phyloP scores from a whole-genome alignment of 2,888 invertebrate genomes.

The Pollenia labialis region DNA sequence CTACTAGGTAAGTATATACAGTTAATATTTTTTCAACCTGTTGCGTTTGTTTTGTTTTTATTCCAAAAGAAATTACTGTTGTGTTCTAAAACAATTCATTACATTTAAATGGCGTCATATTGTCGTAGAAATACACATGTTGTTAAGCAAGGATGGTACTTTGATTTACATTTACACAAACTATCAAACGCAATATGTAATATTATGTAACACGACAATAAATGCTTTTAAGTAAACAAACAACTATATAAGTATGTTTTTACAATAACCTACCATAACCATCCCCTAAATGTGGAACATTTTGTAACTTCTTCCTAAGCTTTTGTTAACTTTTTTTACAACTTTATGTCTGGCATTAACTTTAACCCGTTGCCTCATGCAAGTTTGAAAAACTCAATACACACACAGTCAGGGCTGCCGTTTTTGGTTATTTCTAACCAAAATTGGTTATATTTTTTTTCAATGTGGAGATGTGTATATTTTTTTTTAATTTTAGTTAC shows the following conservation, averaged over 20 bases:
- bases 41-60: slow-evolving; percentile 8
- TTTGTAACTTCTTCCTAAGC: not conserved
- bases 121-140: not conserved
- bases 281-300: not conserved
- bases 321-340: not conserved
- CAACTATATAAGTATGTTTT: not conserved
- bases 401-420: no score
- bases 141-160: no score
- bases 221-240: not conserved
- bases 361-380: no score
- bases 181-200: no score
- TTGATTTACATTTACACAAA: no score
- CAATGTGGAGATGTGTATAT: no score
- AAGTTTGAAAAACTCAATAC: no score
- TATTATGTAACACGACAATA: no score
- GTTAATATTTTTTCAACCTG: slow-evolving; percentile 32
- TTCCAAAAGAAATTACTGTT: not conserved
- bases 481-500: no score
- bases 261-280: no score
- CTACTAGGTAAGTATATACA: not conserved
- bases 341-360: not conserved
- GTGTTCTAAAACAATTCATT: slow-evolving; percentile 3
- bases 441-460: no score
- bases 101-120: slow-evolving; percentile 18
- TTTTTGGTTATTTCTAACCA: no score